phyloP scores from a whole-genome alignment of 2,888 invertebrate species.

The Torymus tubicola region DNA sequence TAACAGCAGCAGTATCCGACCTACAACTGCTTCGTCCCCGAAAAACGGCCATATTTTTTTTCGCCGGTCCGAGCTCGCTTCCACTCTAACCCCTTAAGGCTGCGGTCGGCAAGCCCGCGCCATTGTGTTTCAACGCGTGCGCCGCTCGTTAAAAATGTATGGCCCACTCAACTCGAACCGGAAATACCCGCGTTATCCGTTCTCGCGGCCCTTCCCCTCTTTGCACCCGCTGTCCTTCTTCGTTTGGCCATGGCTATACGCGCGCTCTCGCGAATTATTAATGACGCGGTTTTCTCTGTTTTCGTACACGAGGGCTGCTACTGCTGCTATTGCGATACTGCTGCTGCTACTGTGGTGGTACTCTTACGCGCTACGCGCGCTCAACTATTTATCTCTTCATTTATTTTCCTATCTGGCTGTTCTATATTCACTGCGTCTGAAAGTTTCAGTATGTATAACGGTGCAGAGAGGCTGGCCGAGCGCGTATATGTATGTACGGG shows the following conservation, averaged over 20 bases:
- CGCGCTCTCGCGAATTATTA: conserved; percentile 43
- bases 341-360: no score
- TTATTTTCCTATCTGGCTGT: conserved; percentile 43
- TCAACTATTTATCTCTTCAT: conserved; percentile 53
- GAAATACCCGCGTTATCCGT: conserved; percentile 68
- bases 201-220: conserved; percentile 55
- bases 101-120: not conserved
- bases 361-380: conserved; percentile 12
- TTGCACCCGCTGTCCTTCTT: conserved; percentile 27
- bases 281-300: conserved; percentile 40
- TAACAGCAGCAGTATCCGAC: no score
- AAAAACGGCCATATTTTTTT: no score
- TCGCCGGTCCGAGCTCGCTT: no score
- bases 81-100: no score
- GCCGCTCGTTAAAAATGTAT: conserved; percentile 70
- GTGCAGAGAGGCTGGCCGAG: no score
- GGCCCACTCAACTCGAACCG: conserved; percentile 70
- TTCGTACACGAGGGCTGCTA: not conserved
- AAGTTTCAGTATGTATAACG: conserved; percentile 42
- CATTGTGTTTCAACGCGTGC: conserved; percentile 37
- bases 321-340: no score
- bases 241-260: not conserved
- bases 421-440: conserved; percentile 48
- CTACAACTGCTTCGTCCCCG: no score
- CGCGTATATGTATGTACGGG: not conserved